Evolutionary conservation across 1,140 invertebrate genomes (phyloP), one percentile per base, ranked within the genome.

Genomic region (Dinothrombium tinctorium): DNA sequence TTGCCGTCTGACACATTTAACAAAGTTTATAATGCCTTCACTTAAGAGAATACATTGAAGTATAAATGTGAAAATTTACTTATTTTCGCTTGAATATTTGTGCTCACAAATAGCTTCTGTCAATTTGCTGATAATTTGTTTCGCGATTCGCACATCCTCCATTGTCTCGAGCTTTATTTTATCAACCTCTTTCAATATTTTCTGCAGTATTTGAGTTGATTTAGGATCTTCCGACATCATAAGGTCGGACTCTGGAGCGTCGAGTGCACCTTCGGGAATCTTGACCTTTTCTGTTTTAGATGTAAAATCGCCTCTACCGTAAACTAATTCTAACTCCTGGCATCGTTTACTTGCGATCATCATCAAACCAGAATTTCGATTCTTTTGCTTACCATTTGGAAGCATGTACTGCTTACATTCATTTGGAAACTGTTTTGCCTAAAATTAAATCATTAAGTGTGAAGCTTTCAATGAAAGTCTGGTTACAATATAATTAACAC

Each of bases 311-410:
- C 41, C 41, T 15, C 41, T 22, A n/a, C 41, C 41, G 28, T 42
- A 42, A 2, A 42, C 41, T 6, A 42, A 24, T 21, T 42, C 41
- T 6, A 42, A 14, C 17, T 42, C 41, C 21, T 14, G 12, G 14
- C 21, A 22, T 22, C 41, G 14, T 17, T 22, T 14, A 6, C 12
- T 14, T 11, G 41, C 41, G 7, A 42, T 23, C 12, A 12, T 42
- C 31, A 42, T 42, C 2, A 42, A 22, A 35, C 32, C 41, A 19
- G 12, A 12, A 35, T 42, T 42, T 22, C 41, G 41, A 35, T 42
- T 42, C 6, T 22, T 35, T 19, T n/a, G 15, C 23, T 21, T 35
- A 2, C 41, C 41, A 20, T 42, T 33, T 4, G 41, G 41, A 14
- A 42, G 21, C 8, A 42, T 15, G 32, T 29, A 42, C 14, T 20